Evolutionary conservation across 1,140 invertebrate genomes (phyloP).

Genomic region (Monomorium pharaonis): DNA sequence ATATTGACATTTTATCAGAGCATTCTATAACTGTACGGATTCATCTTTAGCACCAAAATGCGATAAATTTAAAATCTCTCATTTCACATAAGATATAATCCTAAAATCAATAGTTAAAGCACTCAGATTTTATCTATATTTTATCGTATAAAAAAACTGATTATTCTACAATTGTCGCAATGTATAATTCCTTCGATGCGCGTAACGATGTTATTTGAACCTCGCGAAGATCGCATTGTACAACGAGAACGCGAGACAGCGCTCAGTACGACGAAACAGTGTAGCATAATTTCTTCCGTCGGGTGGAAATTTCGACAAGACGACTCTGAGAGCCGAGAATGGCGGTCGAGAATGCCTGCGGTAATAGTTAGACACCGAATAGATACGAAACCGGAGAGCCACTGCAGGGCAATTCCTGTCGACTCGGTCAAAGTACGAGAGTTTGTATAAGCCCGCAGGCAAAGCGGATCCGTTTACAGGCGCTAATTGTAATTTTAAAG

Average conservation of each 20-base stretch:
- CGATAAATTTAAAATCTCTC: not conserved
- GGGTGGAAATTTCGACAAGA: conserved; percentile 13
- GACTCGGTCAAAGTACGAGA: conserved; percentile 54
- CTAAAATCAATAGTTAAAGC: not conserved
- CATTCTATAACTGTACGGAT: not conserved
- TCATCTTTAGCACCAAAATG: not conserved
- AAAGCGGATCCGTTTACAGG: conserved; percentile 57
- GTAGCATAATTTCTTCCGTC: conserved; percentile 30
- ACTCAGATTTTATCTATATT: not conserved
- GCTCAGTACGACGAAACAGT: not conserved
- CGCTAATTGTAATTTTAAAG: conserved; percentile 68
- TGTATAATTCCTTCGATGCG: not conserved
- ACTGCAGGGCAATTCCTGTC: not conserved
- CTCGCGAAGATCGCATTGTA: not conserved
- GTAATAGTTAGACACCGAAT: conserved; percentile 1
- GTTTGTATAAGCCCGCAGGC: conserved; percentile 51
- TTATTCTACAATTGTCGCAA: not conserved
- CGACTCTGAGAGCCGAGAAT: not conserved
- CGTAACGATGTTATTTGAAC: not conserved
- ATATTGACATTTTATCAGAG: not conserved
- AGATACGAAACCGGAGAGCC: conserved; percentile 32
- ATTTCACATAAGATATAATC: not conserved
- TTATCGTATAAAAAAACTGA: not conserved
- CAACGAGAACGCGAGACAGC: not conserved
- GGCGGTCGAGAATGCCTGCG: not conserved